Evolutionary conservation across 2,113 vertebrate species (phyloP), one percentile per base, ranked within the genome.

Genomic region (Oncorhynchus mykiss): DNA sequence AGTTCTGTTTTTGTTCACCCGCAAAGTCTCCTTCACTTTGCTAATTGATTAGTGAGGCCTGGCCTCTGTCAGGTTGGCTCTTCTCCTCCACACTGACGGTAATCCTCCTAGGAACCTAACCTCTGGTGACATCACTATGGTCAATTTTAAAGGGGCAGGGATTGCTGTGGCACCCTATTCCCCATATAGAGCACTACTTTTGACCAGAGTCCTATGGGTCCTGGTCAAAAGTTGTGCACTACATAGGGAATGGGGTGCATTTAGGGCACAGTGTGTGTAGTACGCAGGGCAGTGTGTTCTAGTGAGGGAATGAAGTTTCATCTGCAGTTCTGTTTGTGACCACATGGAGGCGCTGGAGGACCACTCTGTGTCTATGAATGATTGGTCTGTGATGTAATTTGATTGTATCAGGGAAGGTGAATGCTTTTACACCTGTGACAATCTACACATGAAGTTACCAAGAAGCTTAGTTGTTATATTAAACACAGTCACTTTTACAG

Each of bases 1-100:
- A 77, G 74, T 71, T 65, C 75, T 77, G 75, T 74, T 70, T 77
- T 81, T 77, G 75, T 77, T 77, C 79, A 73, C 67, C 71, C 79
- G 64, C 65, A 4, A 75, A 68, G 65, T 66, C 60, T 76, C 62
- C 31, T 59, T 66, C 60, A 25, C 75, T 67, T 67, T 66, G 62
- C 73, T 80, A 80, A 80, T 80, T 80, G 72, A 72, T 73, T 69
- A 70, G 64, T 70, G 74, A 76, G 69, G 29, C 22, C 67, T 67
- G 4, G 71, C 65, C 60, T 60, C 82, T 84, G 78, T 80, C 82
- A 66, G 70, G 39, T 78, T 51, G n/a, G 34, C 72, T 80, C 73
- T 31, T 77, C 22, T 39, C 22, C 34, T 60, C 57, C 11, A 27
- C 14, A 7, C 25, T 78, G 78, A 73, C 71, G 73, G 60, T 80